A percentile compares a stretch with the other conserved stretches of the same genome.
Evolutionary conservation across 2,113 vertebrate species (phyloP).

Genomic region (Orientallactaga bullata): DNA sequence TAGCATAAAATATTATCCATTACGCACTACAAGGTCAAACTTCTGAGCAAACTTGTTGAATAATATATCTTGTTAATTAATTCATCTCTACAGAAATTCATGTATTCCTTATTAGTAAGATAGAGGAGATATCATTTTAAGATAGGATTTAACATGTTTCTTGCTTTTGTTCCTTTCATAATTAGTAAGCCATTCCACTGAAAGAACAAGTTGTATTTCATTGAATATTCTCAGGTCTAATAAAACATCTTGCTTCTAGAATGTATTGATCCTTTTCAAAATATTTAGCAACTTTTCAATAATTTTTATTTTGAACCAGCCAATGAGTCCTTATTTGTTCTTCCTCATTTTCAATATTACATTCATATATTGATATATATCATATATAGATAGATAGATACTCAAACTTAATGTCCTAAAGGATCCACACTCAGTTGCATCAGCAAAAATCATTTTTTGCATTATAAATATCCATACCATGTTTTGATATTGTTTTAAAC

Average conservation of each 20-base stretch:
- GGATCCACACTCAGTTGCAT: neutral
- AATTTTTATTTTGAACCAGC: neutral
- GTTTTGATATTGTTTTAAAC: neutral
- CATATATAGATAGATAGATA: too few relatives aligned
- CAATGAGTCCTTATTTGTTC: neutral
- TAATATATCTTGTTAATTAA: neutral
- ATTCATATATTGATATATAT: neutral
- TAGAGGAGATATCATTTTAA: neutral
- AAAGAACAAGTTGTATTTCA: neutral
- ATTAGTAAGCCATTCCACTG: neutral
- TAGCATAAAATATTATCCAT: neutral
- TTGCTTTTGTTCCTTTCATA: neutral
- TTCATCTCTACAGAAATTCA: neutral
- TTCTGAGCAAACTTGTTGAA: neutral
- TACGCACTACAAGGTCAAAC: neutral
- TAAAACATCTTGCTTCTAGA: neutral
- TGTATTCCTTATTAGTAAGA: neutral
- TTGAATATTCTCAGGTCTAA: neutral
- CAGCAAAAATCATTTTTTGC: neutral
- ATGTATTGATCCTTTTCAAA: neutral
- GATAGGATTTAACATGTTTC: neutral
- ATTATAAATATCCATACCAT: neutral
- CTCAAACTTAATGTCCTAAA: neutral
- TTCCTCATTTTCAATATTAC: neutral
- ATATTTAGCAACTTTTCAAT: neutral